Base-by-base conservation (phyloP, 2,113 vertebrate genomes). In the Dendrocopos noguchii region DNA sequence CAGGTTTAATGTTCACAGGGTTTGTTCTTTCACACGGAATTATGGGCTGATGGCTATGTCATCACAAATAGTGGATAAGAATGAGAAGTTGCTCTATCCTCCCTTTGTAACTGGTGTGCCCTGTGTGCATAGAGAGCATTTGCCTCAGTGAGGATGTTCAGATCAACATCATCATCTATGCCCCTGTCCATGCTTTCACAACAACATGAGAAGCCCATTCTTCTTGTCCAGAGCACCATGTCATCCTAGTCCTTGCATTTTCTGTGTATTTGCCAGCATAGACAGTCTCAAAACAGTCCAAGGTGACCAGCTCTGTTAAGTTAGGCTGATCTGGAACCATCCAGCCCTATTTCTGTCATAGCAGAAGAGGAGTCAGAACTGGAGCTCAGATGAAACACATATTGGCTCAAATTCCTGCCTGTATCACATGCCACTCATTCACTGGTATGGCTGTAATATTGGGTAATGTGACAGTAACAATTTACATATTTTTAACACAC, bases 41-140 rank as follows among this genome's bases (percentile, higher is more conserved):
- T 84, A 19, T 10, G 25, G 34, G 47, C 36, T 84, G 59, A 60
- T 82, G 46, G 39, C 3, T 80, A 25, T 7, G 20, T 47, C 29
- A 50, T 55, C 47, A 34, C 29, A 63, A 33, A 66, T 39, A 17
- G 14, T 75, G 36, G 53, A 46, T 47, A 27, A 44, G 44, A 75
- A 42, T 24, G 21, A 55, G 71, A 36, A 21, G 6, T 33, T 60
- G 4, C 55, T 64, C 33, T 78, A 27, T 25, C 28, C 21, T 47
- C 6, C 18, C 2, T 9, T 85, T 33, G 11, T 71, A 39, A 21
- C 20, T 44, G 31, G 3, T 27, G 9, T 81, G 66, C 31, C 36
- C 80, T 73, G 2, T 2, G 1, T 65, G 20, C 29, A 5, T 0
- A 0, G 28, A 47, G 28, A 67, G 6, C 1, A 0, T 86, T 88